A percentile compares a stretch with the other conserved stretches of the same genome.
Conservation (phyloP, 2,797 vertebrate genomes). For the Lateolabrax maculatus region DNA sequence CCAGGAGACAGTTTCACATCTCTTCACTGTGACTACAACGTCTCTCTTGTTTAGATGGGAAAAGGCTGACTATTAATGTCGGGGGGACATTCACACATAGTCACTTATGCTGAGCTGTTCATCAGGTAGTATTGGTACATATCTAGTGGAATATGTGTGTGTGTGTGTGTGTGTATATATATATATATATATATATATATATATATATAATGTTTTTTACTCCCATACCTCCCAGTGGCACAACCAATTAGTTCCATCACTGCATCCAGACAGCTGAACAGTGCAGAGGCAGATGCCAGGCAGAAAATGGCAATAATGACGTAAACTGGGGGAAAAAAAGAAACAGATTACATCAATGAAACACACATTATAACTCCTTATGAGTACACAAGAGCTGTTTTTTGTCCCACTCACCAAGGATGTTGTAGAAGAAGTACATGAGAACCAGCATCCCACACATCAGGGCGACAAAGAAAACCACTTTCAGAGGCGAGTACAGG, state of each 20-base stretch:
- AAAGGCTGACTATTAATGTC: not conserved
- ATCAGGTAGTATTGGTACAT: not conserved
- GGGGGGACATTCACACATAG: not conserved
- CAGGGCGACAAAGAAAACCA: constrained; percentile 91
- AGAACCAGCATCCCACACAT: constrained; percentile 95
- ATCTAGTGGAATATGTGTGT: constrained; percentile 1
- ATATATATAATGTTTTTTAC: not conserved
- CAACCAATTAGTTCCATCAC: constrained; percentile 88
- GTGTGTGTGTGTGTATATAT: not conserved
- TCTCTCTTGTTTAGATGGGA: not conserved
- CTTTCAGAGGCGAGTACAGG: constrained; percentile 91
- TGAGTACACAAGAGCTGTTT: not conserved
- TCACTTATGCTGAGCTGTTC: not conserved
- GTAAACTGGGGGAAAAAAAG: constrained; percentile 88
- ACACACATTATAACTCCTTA: not conserved
- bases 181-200: not conserved
- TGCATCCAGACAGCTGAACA: constrained; percentile 93
- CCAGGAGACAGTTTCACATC: too few species aligned
- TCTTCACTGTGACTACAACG: too few species aligned
- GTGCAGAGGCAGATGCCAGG: constrained; percentile 91
- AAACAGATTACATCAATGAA: not conserved
- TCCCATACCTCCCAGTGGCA: constrained; percentile 87
- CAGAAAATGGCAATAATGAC: constrained; percentile 95
- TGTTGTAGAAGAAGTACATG: constrained; percentile 96
- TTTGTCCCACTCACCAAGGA: constrained; percentile 88